A percentile compares a stretch with the other conserved stretches of the same genome.
phyloP scores from a whole-genome alignment of 2,797 vertebrate species.

The Etheostoma perlongum region DNA sequence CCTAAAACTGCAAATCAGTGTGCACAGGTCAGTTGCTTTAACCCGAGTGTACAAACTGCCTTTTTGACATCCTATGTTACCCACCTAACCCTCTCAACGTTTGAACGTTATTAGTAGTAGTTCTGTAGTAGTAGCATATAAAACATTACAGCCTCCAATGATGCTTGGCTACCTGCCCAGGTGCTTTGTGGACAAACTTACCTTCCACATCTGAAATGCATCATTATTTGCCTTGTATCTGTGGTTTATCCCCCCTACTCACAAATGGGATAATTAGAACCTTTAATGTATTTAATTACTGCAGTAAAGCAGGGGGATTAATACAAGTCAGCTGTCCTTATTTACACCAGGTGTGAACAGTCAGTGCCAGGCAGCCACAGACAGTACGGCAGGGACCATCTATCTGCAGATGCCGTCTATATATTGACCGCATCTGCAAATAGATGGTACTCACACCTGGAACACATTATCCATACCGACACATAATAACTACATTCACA shows the following conservation, averaged over 20 bases:
- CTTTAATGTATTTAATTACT: conserved; percentile 52
- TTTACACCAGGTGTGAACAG: conserved; percentile 54
- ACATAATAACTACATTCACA: neutral
- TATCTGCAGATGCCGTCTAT: no score
- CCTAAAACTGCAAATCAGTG: neutral
- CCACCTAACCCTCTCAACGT: neutral
- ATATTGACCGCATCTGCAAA: conserved; percentile 40
- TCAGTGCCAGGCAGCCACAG: neutral
- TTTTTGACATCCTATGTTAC: neutral
- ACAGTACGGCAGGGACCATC: neutral
- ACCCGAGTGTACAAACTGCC: neutral
- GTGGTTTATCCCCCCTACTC: conserved; percentile 21
- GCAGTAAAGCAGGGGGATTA: conserved; percentile 41
- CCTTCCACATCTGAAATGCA: conserved; percentile 1
- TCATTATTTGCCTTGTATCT: conserved; percentile 14
- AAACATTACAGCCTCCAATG: neutral
- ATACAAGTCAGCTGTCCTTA: conserved; percentile 58
- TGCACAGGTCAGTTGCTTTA: neutral
- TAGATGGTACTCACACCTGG: conserved; percentile 19
- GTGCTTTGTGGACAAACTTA: conserved; percentile 24
- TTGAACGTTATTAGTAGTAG: neutral
- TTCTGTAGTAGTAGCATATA: no score
- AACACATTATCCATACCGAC: conserved; percentile 19
- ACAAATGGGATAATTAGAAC: conserved; percentile 54
- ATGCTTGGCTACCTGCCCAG: neutral